Percentiles rank a stretch among this genome's conserved stretches.
Evolutionary conservation across 2,888 invertebrate genomes (phyloP).

Genomic region (Trichogramma dendrolimi): DNA sequence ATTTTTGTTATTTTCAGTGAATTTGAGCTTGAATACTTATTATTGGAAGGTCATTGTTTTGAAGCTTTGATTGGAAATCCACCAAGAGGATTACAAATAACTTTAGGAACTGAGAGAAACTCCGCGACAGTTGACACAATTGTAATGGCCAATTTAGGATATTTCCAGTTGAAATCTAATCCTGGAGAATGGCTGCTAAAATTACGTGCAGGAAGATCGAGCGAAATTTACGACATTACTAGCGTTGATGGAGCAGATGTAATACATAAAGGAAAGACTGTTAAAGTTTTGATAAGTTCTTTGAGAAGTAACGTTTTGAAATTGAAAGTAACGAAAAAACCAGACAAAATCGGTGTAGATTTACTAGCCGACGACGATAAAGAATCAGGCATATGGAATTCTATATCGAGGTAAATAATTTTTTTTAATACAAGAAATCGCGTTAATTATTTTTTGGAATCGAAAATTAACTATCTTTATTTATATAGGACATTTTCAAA

Average conservation of each 20-base stretch:
- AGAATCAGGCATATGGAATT: constrained; percentile 82
- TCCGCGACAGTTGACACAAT: constrained; percentile 89
- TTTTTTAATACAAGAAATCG: neutral
- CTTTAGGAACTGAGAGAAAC: constrained; percentile 77
- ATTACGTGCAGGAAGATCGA: constrained; percentile 87
- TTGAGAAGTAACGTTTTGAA: constrained; percentile 89
- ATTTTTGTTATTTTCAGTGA: constrained; percentile 61
- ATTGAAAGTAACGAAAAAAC: constrained; percentile 83
- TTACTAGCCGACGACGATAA: constrained; percentile 77
- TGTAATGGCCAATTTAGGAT: constrained; percentile 99
- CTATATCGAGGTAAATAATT: constrained; percentile 74
- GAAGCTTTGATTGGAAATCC: constrained; percentile 87
- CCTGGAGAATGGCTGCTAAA: constrained; percentile 93
- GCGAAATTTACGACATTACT: constrained; percentile 87
- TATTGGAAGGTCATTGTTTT: constrained; percentile 96
- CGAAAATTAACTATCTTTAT: constrained; percentile 1
- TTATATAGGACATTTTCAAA: constrained; percentile 48
- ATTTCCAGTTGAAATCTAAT: constrained; percentile 96
- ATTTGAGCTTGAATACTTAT: constrained; percentile 90
- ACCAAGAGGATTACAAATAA: constrained; percentile 94
- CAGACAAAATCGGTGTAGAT: constrained; percentile 82
- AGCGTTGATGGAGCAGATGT: constrained; percentile 56
- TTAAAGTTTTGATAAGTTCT: constrained; percentile 76
- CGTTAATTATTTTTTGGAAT: neutral
- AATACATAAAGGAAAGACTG: constrained; percentile 50